Evolutionary conservation across 2,113 vertebrate species (phyloP).

Genomic region (Aplodontia rufa): DNA sequence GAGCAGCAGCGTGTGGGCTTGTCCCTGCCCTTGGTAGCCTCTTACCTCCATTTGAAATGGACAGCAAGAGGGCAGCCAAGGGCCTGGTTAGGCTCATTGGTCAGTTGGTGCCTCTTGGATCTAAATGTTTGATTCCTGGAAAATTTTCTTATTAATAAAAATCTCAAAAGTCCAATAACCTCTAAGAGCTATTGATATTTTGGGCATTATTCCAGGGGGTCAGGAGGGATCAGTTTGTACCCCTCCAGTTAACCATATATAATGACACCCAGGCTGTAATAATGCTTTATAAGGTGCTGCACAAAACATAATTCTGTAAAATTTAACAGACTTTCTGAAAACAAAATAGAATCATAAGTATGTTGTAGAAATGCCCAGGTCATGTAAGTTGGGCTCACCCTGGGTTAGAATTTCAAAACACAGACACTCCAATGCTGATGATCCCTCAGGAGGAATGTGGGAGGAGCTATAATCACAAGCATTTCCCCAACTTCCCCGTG

Average conservation of each 20-base stretch:
- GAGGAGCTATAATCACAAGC: background rate
- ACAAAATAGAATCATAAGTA: background rate
- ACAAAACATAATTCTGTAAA: background rate
- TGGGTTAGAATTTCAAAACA: background rate
- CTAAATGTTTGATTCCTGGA: conserved; percentile 24
- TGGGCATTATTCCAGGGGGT: background rate
- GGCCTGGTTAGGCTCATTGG: background rate
- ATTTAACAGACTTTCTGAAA: background rate
- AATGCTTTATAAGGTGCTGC: background rate
- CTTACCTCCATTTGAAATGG: background rate
- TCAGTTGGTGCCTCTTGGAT: background rate
- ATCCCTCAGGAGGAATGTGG: background rate
- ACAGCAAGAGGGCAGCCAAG: background rate
- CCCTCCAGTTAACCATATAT: background rate
- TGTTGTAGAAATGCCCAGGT: background rate
- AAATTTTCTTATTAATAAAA: conserved; percentile 39
- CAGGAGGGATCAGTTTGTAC: background rate
- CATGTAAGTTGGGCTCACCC: background rate
- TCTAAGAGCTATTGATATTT: background rate
- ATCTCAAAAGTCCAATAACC: background rate
- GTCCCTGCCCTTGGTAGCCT: background rate
- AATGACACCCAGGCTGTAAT: background rate
- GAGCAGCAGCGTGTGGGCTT: background rate
- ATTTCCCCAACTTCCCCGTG: background rate
- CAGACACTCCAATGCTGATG: background rate